Base-by-base conservation (phyloP, 2,797 vertebrate genomes). In the Hephaestus fuliginosus region DNA sequence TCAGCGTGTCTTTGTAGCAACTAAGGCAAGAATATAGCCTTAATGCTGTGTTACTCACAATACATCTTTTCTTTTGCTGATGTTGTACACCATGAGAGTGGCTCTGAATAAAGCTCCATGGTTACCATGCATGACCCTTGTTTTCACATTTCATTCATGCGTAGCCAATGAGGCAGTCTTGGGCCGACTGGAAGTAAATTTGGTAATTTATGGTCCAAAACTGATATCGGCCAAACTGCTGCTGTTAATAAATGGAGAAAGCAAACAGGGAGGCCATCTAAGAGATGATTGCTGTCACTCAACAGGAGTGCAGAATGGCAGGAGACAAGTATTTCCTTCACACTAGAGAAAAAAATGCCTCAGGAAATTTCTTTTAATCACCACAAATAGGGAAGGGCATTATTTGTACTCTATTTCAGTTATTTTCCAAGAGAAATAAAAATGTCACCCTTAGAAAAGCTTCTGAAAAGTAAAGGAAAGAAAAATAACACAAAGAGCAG, bases 91-190 rank as follows among this genome's bases (percentile, higher is more conserved):
- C 36, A 39, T 39, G 36, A 39, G 8, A 7, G 8, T 39, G 36
- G 36, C 36, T 39, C 7, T 39, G 36, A 39, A 9, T 39, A 39
- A 39, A 39, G 36, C 36, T 39, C 36, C 36, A 39, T 39, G 36
- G 36, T 39, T 39, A 39, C 36, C 6, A 39, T 39, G 36, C 36
- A 39, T 39, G 36, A 39, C 36, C 36, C 36, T 9, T 39, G 8
- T 39, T 9, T 39, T 39, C 36, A 39, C 36, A 39, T 39, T 39
- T 39, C 36, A 39, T 39, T 7, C 36, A 39, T 39, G 8, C 36
- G 6, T 5, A 51, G 49, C 39, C 33, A 78, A 74, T 55, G 52
- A 74, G 62, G 61, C 36, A 61, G 67, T 48, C 9, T 63, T 46
- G 10, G 22, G 46, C 20, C 12, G 33, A 78, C 48, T 48, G 22